Evolutionary conservation across 2,113 vertebrate species (phyloP), one percentile per base, ranked within the genome.

Genomic region (Raphicerus campestris): DNA sequence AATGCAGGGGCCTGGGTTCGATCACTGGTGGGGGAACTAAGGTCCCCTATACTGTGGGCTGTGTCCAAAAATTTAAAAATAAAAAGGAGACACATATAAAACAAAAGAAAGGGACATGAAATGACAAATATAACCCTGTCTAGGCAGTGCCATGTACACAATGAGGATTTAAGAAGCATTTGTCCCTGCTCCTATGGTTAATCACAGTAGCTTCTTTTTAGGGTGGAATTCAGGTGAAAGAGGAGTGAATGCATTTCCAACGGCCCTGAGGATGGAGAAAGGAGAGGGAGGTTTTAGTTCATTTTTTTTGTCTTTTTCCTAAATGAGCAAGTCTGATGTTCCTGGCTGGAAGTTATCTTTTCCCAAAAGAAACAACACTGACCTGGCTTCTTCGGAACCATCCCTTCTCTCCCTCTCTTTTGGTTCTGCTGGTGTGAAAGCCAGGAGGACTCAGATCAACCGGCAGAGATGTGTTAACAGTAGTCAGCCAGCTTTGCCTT

Each of bases 111-210:
- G 35, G 66, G 11, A 3, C 0, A 24, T 20, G 45, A 89, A 45
- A 35, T 7, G 73, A 75, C 32, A 82, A 17, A 22, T 19, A 15
- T 6, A 10, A 51, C 42, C 4, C 42, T 7, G 3, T 15, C 61
- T 10, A 6, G 49, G n/a, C 16, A n/a, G 3, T 0, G 0, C 5
- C 70, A 24, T 3, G 4, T 2, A 1, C 5, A 14, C 16, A 20
- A 4, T 3, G 26, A 30, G 32, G 3, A 20, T 14, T 39, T 51
- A 19, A 63, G 28, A 32, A 77, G 42, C 7, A 14, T 3, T 13
- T 1, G 53, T 14, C 22, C 45, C 42, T 58, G 28, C 53, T 35
- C 60, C 49, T 30, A 47, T 10, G 32, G 17, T 24, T 61, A 51
- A 35, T 39, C 9, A 0, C 20, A 30, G 80, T 2, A 58, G 63